Conservation (phyloP, 1,140 invertebrate species). For the Sycobia sp. region DNA sequence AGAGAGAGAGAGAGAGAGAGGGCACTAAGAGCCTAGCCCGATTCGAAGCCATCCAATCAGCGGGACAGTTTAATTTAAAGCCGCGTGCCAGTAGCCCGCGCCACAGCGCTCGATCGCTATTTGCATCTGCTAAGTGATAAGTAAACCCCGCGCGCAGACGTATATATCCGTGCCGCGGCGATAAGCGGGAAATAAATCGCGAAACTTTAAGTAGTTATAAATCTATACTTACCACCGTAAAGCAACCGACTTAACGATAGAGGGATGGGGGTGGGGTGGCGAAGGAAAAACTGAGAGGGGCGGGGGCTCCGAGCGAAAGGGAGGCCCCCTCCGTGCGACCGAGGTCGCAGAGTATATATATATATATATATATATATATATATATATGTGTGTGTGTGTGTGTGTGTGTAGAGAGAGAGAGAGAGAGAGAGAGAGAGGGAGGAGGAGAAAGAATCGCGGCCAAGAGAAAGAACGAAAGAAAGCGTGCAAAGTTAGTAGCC, state of each 20-base stretch:
- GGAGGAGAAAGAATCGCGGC: background rate
- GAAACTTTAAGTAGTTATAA: slow-evolving; percentile 64
- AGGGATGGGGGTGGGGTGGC: background rate
- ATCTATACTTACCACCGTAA: slow-evolving; percentile 56
- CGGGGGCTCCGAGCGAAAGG: background rate
- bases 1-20: too few relatives aligned
- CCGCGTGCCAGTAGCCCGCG: slow-evolving; percentile 35
- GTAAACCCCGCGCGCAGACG: slow-evolving; percentile 54
- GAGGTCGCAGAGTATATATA: too few relatives aligned
- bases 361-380: too few relatives aligned
- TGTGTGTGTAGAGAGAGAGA: slow-evolving; percentile 40
- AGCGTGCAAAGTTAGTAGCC: background rate
- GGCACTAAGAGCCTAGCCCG: slow-evolving; percentile 22
- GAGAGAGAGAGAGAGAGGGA: slow-evolving; percentile 30
- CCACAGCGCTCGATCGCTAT: slow-evolving; percentile 41
- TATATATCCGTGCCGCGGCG: slow-evolving; percentile 38
- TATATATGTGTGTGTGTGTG: too few relatives aligned
- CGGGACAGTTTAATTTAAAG: slow-evolving; percentile 54
- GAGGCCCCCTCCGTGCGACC: too few relatives aligned
- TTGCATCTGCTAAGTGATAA: slow-evolving; percentile 63
- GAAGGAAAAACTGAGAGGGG: slow-evolving; percentile 12
- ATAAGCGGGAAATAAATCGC: slow-evolving; percentile 63
- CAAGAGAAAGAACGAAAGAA: slow-evolving; percentile 38
- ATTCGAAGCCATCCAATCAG: slow-evolving; percentile 47
- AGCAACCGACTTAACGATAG: slow-evolving; percentile 26